A percentile compares a stretch with the other conserved stretches of the same genome.
Evolutionary conservation across 2,888 invertebrate species (phyloP).

Genomic region (Cryptocheilus praepositus): DNA sequence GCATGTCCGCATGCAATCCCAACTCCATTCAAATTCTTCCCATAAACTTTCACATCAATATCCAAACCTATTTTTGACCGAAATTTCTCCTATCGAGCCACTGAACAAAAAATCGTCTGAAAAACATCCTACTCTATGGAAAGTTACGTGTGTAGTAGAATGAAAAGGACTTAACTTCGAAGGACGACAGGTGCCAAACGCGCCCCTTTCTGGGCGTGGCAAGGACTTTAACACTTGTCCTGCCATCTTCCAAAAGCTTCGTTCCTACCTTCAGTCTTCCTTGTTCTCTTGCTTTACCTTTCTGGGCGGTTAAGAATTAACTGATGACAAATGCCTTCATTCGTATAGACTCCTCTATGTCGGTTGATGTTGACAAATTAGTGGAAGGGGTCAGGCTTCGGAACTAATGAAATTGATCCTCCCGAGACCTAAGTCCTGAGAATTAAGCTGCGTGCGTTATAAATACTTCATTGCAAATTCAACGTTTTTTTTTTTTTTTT

Average conservation of each 20-base stretch:
- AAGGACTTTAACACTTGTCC: conserved; percentile 19
- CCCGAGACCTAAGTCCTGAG: too few species aligned
- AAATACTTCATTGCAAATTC: too few species aligned
- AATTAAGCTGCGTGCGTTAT: too few species aligned
- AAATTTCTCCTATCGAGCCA: conserved; percentile 17
- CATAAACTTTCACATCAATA: conserved; percentile 21
- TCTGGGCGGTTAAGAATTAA: neutral
- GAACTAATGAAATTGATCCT: neutral
- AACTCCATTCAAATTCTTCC: neutral
- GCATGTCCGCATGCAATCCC: too few species aligned
- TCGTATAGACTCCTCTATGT: neutral
- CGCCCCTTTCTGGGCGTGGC: conserved; percentile 45
- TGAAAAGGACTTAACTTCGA: conserved; percentile 22
- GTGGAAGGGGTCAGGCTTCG: too few species aligned
- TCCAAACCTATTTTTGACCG: conserved; percentile 13
- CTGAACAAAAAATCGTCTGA: conserved; percentile 10
- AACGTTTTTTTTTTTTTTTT: too few species aligned
- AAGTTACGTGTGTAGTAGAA: conserved; percentile 29
- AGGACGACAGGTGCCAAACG: conserved; percentile 52
- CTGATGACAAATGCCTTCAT: neutral
- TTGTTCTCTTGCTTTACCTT: neutral
- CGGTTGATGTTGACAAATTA: neutral
- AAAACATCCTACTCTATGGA: conserved; percentile 18
- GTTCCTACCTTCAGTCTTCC: neutral
- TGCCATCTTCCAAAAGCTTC: conserved; percentile 6